Base-by-base conservation (phyloP, 2,888 invertebrate species). In the Lycophotia porphyrea region DNA sequence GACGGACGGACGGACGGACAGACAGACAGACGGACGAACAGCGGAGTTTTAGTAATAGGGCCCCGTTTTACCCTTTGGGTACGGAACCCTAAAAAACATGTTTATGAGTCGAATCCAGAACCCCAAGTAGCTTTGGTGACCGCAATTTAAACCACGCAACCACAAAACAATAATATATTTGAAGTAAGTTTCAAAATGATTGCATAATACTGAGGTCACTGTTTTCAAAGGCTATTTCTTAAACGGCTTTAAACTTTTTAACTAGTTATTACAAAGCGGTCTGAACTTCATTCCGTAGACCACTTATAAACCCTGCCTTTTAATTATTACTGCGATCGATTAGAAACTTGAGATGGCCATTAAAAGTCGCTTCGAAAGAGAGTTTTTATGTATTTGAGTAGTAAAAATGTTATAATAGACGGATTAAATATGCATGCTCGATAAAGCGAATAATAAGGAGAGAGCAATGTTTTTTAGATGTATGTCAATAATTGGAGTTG, bases 291-390 rank as follows among this genome's bases (percentile, higher is more conserved):
- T 15, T 9, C 15, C 11, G 0, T 7, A 61, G 15, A 52, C 27
- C 44, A 76, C 44, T 68, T 44, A 36, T 36, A 36, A 76, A 63
- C 21, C 21, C 8, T 18, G 52, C n/a, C 31, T 63, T 76, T 76
- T 76, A 76, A 67, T 76, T 68, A 68, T 4, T 36, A 39, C n/a
- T 21, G 15, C 5, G 18, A 76, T 77, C 68, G 63, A 64, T 64
- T 55, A 39, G 11, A 31, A 61, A 39, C 63, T 69, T 64, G n/a
- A 77, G 69, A 8, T 36, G 15, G n/a, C 21, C 15, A 31, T 76
- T 44, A 68, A 76, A 63, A 52, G 36, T 31, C 18, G 34, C 18
- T 5, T 34, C 1, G 31, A 52, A n/a, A 44, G 61, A 63, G 21
- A 3, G 15, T 11, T 63, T 31, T 21, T n/a, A 66, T 15, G 11